These are phyloP conservation scores for Etheostoma nigrum DNA, from an alignment of 2,797 vertebrate species.

Conservation along the genomic window DNA sequence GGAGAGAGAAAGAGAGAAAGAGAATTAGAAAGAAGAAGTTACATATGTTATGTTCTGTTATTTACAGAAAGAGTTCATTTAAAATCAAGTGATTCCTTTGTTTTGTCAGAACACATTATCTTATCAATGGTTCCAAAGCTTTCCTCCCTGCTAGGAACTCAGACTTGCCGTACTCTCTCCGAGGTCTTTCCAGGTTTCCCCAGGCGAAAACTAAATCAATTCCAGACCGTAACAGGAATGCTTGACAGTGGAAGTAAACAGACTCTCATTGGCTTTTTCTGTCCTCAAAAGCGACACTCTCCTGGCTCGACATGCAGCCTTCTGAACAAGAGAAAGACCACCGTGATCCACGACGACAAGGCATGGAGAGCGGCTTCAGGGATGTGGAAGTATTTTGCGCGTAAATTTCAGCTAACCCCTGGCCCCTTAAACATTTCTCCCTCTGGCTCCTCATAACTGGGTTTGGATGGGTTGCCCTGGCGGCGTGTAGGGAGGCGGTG, in stretches of 20 bases:
- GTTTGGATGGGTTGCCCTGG: slow-evolving; percentile 91
- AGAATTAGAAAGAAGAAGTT: slow-evolving; percentile 78
- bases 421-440: slow-evolving; percentile 23
- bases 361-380: slow-evolving; percentile 69
- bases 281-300: slow-evolving; percentile 37
- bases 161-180: slow-evolving; percentile 22
- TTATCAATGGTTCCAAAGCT: slow-evolving; percentile 36
- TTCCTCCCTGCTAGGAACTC: slow-evolving; percentile 25
- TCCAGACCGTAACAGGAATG: slow-evolving; percentile 82
- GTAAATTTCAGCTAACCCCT: slow-evolving; percentile 43
- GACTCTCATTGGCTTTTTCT: slow-evolving; percentile 74
- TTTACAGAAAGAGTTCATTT: slow-evolving; percentile 80
- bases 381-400: slow-evolving; percentile 72
- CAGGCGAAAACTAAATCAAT: slow-evolving; percentile 24
- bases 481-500: slow-evolving; percentile 94
- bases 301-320: slow-evolving; percentile 55
- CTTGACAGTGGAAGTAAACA: slow-evolving; percentile 85
- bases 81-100: slow-evolving; percentile 69
- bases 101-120: slow-evolving; percentile 71
- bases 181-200: slow-evolving; percentile 58
- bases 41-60: slow-evolving; percentile 86
- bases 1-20: slow-evolving; percentile 56
- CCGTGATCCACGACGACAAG: slow-evolving; percentile 51
- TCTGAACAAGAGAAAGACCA: slow-evolving; percentile 75
- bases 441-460: slow-evolving; percentile 88